Evolutionary conservation across 2,113 vertebrate species (phyloP), one percentile per base, ranked within the genome.

Genomic region (Arothron firmamentum): DNA sequence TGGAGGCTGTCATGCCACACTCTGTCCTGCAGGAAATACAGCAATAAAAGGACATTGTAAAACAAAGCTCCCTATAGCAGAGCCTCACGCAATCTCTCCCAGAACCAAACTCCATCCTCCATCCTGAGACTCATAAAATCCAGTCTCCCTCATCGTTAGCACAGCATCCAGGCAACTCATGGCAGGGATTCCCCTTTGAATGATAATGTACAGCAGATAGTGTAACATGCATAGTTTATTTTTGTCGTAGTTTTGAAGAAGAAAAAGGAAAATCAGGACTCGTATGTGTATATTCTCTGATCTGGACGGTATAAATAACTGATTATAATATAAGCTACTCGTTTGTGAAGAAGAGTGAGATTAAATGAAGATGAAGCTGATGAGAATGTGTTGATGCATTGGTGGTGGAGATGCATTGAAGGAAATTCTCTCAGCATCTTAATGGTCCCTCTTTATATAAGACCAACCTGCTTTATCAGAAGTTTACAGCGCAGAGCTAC

Each of bases 201-300:
- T 91, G 94, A 92, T 92, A 90, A 88, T 94, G 87, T 88, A 85
- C 76, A 89, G 92, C 91, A 93, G 90, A 93, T 94, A 92, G 91
- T 94, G 89, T 93, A 93, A 93, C 90, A 88, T 89, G 93, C 90
- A 93, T 95, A 92, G 93, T 95, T 94, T 96, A 95, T 96, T 92
- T 92, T 91, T 93, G 83, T 94, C 93, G 86, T 86, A 91, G 90
- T 90, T 83, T 91, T 93, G 92, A 87, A 84, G 75, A 80, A 83
- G 78, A 82, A 87, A 85, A 86, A 38, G 34, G 10, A 12, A 38
- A 38, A 38, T 38, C 84, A 87, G 85, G 84, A 87, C 69, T 56
- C 21, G 13, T 45, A 9, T 73, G 59, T 75, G 56, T 77, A 68
- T 85, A 90, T 92, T 92, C 92, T 93, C 89, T 92, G 92, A 89